Evolutionary conservation across 92 coral and sea anemone genomes (phyloP).

Genomic region (Heteractis magnifica): DNA sequence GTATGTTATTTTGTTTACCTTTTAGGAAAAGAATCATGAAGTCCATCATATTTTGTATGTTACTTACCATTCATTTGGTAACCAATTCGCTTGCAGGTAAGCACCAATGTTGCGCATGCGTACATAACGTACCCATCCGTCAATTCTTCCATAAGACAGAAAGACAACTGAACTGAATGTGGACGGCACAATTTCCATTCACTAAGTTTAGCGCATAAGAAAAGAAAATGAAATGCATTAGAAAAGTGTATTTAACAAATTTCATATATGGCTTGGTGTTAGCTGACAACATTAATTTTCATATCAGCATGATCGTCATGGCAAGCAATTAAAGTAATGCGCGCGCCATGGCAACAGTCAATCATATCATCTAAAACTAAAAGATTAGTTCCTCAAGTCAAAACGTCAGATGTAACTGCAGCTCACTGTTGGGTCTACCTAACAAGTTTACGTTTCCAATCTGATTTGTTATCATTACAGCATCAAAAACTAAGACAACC

Average conservation of each 20-base stretch:
- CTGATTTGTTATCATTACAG: background rate
- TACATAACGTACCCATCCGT: background rate
- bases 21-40: conserved; percentile 24
- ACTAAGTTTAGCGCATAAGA: background rate
- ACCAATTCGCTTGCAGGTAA: conserved; percentile 31
- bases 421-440: background rate
- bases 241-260: too few species aligned
- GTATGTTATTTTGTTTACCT: background rate
- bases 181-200: background rate
- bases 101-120: background rate
- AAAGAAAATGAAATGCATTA: background rate
- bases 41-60: conserved; percentile 14
- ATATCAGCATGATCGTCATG: too few species aligned
- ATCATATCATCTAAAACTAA: background rate
- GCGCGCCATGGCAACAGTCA: too few species aligned
- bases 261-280: too few species aligned
- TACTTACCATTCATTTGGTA: conserved; percentile 30
- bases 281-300: too few species aligned
- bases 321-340: too few species aligned
- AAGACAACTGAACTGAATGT: background rate
- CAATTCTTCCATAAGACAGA: background rate
- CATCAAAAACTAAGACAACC: background rate
- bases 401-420: background rate
- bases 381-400: background rate
- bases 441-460: background rate